Evolutionary conservation across 2,113 vertebrate species (phyloP).

Genomic region (Atrichornis clamosus): DNA sequence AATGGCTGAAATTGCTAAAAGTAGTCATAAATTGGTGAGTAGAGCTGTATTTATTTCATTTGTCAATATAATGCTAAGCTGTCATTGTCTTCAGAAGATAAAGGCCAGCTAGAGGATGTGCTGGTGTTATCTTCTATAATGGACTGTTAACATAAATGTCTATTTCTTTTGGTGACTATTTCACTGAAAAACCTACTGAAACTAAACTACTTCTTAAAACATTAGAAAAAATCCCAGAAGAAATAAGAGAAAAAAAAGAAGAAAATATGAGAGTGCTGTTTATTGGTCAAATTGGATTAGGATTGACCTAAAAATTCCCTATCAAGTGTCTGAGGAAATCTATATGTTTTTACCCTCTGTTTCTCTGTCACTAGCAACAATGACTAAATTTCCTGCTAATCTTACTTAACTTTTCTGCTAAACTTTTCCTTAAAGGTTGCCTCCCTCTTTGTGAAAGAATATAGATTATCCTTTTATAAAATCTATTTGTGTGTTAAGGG

Average conservation of each 20-base stretch:
- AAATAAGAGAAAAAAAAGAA: background rate
- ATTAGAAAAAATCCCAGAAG: background rate
- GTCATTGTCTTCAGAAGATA: background rate
- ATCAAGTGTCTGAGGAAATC: background rate
- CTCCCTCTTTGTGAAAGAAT: background rate
- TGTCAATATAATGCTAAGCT: background rate
- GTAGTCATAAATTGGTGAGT: background rate
- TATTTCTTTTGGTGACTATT: background rate
- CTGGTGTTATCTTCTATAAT: background rate
- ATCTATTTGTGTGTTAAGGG: background rate
- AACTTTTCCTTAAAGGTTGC: background rate
- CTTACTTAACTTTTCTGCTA: too few relatives aligned
- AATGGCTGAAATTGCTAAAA: background rate
- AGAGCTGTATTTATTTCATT: background rate
- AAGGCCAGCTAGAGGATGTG: background rate
- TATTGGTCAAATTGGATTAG: background rate
- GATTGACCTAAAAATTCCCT: background rate
- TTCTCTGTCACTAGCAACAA: background rate
- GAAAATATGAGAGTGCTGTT: background rate
- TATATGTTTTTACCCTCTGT: fast-evolving
- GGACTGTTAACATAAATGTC: background rate
- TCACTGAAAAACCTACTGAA: background rate
- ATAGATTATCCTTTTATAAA: background rate
- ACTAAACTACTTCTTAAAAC: background rate
- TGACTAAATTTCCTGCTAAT: background rate